Conservation (phyloP, 2,888 invertebrate genomes). For the Hyles lineata region DNA sequence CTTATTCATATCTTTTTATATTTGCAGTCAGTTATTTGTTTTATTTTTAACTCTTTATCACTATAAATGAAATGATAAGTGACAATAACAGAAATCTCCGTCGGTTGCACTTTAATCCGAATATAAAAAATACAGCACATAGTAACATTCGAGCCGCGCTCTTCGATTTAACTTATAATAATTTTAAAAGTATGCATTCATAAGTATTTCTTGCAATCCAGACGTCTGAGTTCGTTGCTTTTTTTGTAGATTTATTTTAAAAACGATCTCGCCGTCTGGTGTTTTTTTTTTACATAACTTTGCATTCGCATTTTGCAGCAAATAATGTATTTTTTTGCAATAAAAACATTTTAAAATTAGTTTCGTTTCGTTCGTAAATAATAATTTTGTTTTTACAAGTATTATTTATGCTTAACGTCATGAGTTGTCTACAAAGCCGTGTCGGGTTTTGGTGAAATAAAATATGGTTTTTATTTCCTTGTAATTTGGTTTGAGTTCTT, state of each 20-base stretch:
- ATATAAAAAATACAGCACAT: neutral
- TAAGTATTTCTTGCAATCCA: constrained; percentile 26
- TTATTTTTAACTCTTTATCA: neutral
- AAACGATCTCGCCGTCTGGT: constrained; percentile 16
- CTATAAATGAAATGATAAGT: neutral
- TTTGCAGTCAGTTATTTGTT: neutral
- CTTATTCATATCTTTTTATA: no score
- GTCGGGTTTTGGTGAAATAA: constrained; percentile 2
- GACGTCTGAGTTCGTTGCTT: constrained; percentile 17
- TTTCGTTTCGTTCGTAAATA: constrained; percentile 26
- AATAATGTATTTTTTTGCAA: constrained; percentile 21
- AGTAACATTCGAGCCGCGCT: constrained; percentile 15
- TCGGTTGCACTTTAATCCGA: neutral
- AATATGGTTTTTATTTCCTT: neutral
- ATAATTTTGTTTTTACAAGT: constrained; percentile 21
- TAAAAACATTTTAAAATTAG: constrained; percentile 27
- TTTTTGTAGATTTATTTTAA: constrained; percentile 22
- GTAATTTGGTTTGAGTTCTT: neutral
- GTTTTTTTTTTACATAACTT: constrained; percentile 16
- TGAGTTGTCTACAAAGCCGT: constrained; percentile 11
- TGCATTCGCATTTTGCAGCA: constrained; percentile 22
- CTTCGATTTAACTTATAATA: constrained; percentile 25
- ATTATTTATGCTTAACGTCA: constrained; percentile 17
- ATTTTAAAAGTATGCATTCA: constrained; percentile 25
- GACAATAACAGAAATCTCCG: neutral